These are phyloP conservation scores for Tipula vernalis DNA, from an alignment of 2,888 invertebrate species.

Conservation along the genomic window DNA sequence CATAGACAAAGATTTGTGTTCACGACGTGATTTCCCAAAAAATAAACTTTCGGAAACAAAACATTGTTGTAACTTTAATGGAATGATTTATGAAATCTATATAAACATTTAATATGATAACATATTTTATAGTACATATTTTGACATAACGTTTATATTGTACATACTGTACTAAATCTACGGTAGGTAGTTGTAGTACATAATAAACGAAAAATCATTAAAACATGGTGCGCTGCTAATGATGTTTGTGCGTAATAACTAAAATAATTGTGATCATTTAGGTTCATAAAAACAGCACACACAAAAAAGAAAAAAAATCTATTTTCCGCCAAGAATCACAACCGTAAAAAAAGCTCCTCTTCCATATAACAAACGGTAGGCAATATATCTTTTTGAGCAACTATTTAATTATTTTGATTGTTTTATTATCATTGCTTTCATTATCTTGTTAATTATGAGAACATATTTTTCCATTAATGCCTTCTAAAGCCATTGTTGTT, in stretches of 20 bases:
- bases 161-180: too few relatives aligned
- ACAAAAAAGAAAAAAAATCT: neutral
- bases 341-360: neutral
- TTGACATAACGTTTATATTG: neutral
- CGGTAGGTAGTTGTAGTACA: too few relatives aligned
- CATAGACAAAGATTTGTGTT: neutral
- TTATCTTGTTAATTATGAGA: neutral
- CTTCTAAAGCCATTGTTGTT: neutral
- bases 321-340: neutral
- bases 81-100: neutral
- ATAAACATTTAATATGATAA: neutral
- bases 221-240: neutral
- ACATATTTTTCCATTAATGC: neutral
- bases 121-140: neutral
- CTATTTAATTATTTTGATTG: constrained; percentile 4
- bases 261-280: neutral
- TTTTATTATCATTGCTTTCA: neutral
- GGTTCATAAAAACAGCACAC: neutral
- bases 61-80: neutral
- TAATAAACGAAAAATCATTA: neutral
- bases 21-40: neutral
- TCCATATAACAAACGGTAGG: neutral
- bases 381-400: neutral
- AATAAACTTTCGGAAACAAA: neutral
- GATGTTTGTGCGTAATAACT: neutral